These are phyloP conservation scores for Chloroceryle amazona DNA, from an alignment of 2,797 vertebrate species.

Conservation along the genomic window DNA sequence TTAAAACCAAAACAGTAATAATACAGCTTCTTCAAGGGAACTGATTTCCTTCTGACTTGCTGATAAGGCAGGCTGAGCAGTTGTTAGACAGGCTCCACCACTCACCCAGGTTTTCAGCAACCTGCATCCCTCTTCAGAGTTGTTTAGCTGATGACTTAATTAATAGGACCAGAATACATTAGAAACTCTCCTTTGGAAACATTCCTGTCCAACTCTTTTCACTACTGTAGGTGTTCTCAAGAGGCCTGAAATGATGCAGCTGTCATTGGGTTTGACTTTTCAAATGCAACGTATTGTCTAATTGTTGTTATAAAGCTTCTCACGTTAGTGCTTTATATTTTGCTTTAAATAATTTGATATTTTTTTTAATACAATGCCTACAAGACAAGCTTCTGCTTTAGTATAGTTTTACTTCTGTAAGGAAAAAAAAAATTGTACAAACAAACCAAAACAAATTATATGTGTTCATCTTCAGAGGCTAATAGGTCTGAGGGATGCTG, in stretches of 20 bases:
- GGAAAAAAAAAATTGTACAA: neutral
- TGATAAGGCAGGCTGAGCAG: conserved; percentile 19
- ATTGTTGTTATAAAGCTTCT: neutral
- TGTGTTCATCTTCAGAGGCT: neutral
- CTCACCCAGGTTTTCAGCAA: neutral
- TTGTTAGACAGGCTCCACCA: neutral
- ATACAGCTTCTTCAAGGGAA: neutral
- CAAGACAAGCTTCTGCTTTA: neutral
- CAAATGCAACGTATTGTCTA: neutral
- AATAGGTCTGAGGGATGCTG: neutral
- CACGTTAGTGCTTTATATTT: neutral
- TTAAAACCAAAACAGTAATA: conserved; percentile 22
- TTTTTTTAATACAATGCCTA: neutral
- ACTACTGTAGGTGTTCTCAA: neutral
- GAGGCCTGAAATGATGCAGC: neutral
- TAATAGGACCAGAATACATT: neutral
- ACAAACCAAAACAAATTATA: neutral
- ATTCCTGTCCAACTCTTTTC: neutral
- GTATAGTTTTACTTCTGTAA: neutral
- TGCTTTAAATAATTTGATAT: neutral
- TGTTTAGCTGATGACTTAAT: conserved; percentile 1
- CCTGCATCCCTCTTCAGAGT: neutral
- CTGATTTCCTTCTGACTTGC: conserved; percentile 11
- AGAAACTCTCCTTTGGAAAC: neutral
- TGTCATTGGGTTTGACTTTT: neutral